Evolutionary conservation across 2,888 invertebrate species (phyloP).

Genomic region (Volucella bombylans): DNA sequence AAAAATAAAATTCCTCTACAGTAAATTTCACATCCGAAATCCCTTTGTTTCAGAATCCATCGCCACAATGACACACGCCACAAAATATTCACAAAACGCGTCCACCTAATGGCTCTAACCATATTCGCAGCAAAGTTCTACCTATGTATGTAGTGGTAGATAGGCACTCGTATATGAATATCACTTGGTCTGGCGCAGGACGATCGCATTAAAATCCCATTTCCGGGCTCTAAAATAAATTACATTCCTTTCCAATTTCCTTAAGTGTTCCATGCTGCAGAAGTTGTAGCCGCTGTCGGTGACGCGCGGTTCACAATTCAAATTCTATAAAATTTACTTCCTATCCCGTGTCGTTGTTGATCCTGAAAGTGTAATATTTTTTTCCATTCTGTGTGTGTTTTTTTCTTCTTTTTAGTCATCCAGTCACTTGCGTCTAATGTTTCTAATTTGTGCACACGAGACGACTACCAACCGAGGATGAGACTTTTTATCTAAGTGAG

Average conservation of each 20-base stretch:
- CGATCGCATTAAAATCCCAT: conserved; percentile 72
- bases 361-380: conserved; percentile 64
- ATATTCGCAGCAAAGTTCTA: conserved; percentile 7
- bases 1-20: conserved; percentile 30
- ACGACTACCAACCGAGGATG: no score
- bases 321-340: conserved; percentile 62
- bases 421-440: conserved; percentile 53
- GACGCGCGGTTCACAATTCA: conserved; percentile 31
- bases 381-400: conserved; percentile 41
- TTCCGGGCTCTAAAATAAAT: conserved; percentile 71
- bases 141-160: no score
- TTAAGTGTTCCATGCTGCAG: conserved; percentile 59
- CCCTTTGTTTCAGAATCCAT: conserved; percentile 61
- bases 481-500: conserved; percentile 61
- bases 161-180: no score
- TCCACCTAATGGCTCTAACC: conserved; percentile 21
- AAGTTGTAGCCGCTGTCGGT: background rate
- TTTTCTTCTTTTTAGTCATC: conserved; percentile 19
- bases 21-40: conserved; percentile 56
- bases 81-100: conserved; percentile 38
- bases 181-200: conserved; percentile 14
- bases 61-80: conserved; percentile 41
- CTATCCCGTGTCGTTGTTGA: conserved; percentile 46
- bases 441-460: conserved; percentile 63
- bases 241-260: conserved; percentile 72